Evolutionary conservation across 2,888 invertebrate species (phyloP), one percentile per base, ranked within the genome.

Genomic region (Xestia sexstrigata): DNA sequence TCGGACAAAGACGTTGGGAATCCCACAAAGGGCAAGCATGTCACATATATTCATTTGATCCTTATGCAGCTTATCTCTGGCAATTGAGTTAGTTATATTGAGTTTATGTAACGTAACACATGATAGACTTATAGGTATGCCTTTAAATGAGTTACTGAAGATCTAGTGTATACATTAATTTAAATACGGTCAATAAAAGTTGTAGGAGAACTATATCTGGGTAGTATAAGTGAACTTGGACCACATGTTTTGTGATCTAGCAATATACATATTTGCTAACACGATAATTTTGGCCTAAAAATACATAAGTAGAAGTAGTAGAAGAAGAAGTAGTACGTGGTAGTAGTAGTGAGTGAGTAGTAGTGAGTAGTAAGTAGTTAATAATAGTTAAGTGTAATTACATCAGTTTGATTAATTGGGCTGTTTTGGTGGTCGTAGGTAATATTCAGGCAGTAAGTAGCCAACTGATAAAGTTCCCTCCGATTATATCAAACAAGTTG

Each of bases 71-170:
- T 39, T 68, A 74, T 63, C 63, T 55, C 3, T 42, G 8, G 30
- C 42, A 55, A 47, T 79, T 78, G 72, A 80, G 42, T 72, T n/a
- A n/a, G n/a, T n/a, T n/a, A n/a, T n/a, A n/a, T n/a, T 23, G 55
- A 8, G 26, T 26, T 73, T 55, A 68, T 13, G 67, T 55, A 62
- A 26, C 35, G 3, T 35, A 35, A 35, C 35, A 35, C 2, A 35
- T 35, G 35, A 35, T 35, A 35, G 35, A 35, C 35, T 2, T 2
- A 35, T 1, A 35, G 35, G 3, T 35, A 35, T 2, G 35, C 35
- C n/a, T n/a, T n/a, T n/a, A n/a, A n/a, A n/a, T n/a, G n/a, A n/a
- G n/a, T n/a, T n/a, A n/a, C n/a, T n/a, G n/a, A n/a, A n/a, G n/a
- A n/a, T n/a, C n/a, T n/a, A n/a, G 49, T 15, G 7, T 1, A 39